Evolutionary conservation across 2,888 invertebrate genomes (phyloP), one percentile per base, ranked within the genome.

Genomic region (Plebejus anna): DNA sequence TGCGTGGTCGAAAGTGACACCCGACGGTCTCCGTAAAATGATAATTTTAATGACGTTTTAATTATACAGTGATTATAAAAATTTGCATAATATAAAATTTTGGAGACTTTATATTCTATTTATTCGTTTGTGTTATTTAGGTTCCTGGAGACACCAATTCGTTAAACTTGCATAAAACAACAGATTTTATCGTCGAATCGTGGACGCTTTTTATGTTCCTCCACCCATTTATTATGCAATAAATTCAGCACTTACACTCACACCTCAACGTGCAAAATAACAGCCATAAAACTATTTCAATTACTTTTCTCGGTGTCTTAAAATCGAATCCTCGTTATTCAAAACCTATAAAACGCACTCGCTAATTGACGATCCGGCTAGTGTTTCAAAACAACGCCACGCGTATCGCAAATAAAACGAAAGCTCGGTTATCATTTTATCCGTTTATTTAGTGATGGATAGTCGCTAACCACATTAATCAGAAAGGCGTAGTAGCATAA

Each of bases 381-480:
- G 66, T 66, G 66, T 66, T 75, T 66, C 66, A 22, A 75, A 42
- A 75, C 28, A 75, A 59, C 73, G 47, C 22, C 55, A 66, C 28
- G 66, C 22, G 28, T 28, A 61, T 61, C 22, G 66, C 66, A 71
- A 71, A 71, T 71, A 42, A 71, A 71, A 71, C 22, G 42, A 71
- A 70, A 76, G 71, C 76, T 38, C 32, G 28, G 57, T 59, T 71
- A 57, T 76, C 47, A 76, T 78, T 81, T 81, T 78, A 78, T 79
- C 79, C 78, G 77, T 78, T 76, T 66, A 71, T 71, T 71, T 55
- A 73, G 76, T 70, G 79, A 79, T 79, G 78, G 79, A 81, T 81
- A 80, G 81, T 81, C 81, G 81, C 81, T 81, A 81, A 81, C 79
- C 79, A 78, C 80, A 82, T 82, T 82, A 82, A 81, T 82, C 81